Base-by-base conservation (phyloP, 2,797 vertebrate genomes). In the Monodelphis domestica region DNA sequence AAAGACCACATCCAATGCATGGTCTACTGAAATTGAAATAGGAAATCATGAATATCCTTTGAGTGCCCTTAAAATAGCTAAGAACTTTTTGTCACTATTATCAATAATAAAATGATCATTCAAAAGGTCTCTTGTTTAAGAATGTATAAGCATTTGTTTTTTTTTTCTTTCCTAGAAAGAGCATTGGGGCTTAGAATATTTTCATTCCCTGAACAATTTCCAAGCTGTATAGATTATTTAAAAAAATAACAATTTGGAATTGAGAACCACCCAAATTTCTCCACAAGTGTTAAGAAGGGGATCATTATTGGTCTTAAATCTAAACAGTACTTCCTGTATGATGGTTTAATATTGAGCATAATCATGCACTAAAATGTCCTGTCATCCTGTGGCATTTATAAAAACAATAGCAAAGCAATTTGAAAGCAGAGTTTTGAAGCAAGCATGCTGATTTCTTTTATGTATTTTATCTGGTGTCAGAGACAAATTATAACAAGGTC, bases 51-150 rank as follows among this genome's bases (percentile, higher is more conserved):
- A 84, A 84, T 50, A 84, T 50, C 38, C 38, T 78, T 78, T 45
- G 70, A 84, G 21, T 84, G 38, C 70, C 70, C 70, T 84, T 84
- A 50, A 50, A 84, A 84, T 84, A 84, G 70, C 38, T 50, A 94
- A 93, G 95, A 96, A 97, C 93, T 95, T 97, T 97, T 98, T 97
- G 97, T 97, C 97, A 97, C 93, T 93, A 87, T 93, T 88, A 91
- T 84, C 88, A 89, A 94, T 4, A 91, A 94, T 92, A 45, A 84
- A 54, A 57, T 84, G 70, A 28, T n/a, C 30, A 78, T 33, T 88
- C 24, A 88, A 28, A 93, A 30, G 91, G 93, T 92, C 91, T 95
- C 87, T n/a, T 78, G 2, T 84, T 78, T 84, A 45, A 59, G 24
- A 45, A 84, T 26, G 21, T 84, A 26, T 50, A 78, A 78, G 21